Evolutionary conservation across 2,888 invertebrate species (phyloP), one percentile per base, ranked within the genome.

Genomic region (Microchrysa polita): DNA sequence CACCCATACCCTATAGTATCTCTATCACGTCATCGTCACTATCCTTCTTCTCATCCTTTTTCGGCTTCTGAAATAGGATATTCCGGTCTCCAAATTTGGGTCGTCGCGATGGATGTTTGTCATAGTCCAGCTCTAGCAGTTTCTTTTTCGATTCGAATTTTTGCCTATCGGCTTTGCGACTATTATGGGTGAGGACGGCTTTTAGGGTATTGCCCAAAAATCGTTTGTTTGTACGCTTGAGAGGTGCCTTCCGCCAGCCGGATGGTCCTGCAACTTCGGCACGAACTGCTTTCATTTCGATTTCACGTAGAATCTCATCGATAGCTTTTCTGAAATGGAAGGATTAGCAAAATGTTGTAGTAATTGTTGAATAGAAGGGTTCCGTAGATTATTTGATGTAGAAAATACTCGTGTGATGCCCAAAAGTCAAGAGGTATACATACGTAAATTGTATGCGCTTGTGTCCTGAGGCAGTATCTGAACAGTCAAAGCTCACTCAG

Each of bases 231-330:
- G 88, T 85, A 81, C 86, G 86, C 69, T 83, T 85, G 75, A 86
- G 83, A 0, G 86, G 83, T 65, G 83, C 83, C 81, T 86, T 87
- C 73, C 87, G 86, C 89, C 89, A 90, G 77, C 89, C 90, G 1
- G 87, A 85, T 9, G 89, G 88, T 42, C 90, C 90, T 74, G 87
- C 85, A 74, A 88, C 85, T 83, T 88, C 87, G 44, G 89, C 88
- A 82, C 89, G 84, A 59, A 88, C 88, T 63, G 88, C 88, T 71
- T 88, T 88, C 81, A 87, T 87, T 53, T 88, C 87, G 12, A 89
- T 88, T 82, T 90, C 90, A 74, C 87, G 85, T 77, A 89, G 82
- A 65, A 90, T 83, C 81, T 90, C 90, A 79, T 88, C 88, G 59
- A 87, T 86, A 12, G 90, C 90, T 80, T 87, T 81, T 81, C 88